These are phyloP conservation scores for Tachysurus vachellii DNA, from an alignment of 2,113 vertebrate genomes.

Conservation along the genomic window DNA sequence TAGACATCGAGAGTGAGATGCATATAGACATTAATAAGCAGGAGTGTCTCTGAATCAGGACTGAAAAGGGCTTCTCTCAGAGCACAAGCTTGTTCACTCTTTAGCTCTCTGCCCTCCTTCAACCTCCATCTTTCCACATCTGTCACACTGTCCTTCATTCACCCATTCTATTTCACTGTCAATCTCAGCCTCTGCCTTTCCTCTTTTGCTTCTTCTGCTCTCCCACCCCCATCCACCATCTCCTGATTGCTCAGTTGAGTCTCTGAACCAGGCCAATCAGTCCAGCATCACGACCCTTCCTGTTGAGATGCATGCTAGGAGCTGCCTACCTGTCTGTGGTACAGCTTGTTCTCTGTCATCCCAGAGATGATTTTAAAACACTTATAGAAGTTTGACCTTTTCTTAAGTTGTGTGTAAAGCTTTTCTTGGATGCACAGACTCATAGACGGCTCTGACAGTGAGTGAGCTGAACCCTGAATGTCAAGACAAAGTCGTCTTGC, in stretches of 20 bases:
- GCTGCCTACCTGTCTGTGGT: conserved; percentile 18
- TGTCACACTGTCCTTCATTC: conserved; percentile 37
- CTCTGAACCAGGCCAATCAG: background rate
- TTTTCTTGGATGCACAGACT: conserved; percentile 3
- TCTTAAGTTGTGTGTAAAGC: conserved; percentile 14
- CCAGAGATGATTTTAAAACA: conserved; percentile 15
- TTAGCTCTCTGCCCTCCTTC: conserved; percentile 39
- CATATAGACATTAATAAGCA: conserved; percentile 54
- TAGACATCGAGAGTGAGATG: conserved; percentile 20
- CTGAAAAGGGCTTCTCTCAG: conserved; percentile 41
- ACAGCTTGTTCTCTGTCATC: conserved; percentile 29
- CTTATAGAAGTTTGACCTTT: conserved; percentile 45
- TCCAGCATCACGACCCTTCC: conserved; percentile 1
- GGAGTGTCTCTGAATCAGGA: conserved; percentile 27
- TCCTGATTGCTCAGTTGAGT: conserved; percentile 40
- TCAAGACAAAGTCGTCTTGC: background rate
- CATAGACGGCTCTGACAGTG: background rate
- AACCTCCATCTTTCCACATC: conserved; percentile 25
- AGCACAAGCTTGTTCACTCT: conserved; percentile 24
- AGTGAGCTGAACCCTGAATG: background rate
- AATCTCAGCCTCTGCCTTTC: conserved; percentile 59
- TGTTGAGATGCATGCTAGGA: conserved; percentile 37
- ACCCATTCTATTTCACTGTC: conserved; percentile 49
- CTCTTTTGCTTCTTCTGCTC: conserved; percentile 43
- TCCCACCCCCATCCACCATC: conserved; percentile 35